phyloP scores from a whole-genome alignment of 2,113 vertebrate species.

The Phoxinus phoxinus region DNA sequence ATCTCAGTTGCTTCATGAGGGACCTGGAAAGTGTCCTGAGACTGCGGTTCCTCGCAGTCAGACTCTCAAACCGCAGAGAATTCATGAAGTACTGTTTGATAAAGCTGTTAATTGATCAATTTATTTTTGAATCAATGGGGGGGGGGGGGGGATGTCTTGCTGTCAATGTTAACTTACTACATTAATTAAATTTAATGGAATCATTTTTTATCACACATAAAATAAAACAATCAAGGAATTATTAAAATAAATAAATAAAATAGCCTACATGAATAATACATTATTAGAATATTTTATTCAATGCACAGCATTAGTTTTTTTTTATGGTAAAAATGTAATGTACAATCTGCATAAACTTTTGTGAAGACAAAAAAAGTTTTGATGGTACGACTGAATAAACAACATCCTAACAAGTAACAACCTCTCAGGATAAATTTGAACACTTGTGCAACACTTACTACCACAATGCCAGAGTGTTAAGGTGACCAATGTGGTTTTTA shows the following conservation, averaged over 20 bases:
- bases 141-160: too few relatives aligned
- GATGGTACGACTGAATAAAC: background rate
- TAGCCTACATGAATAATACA: background rate
- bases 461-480: background rate
- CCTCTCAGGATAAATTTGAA: background rate
- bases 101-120: background rate
- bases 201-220: too few relatives aligned
- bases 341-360: background rate
- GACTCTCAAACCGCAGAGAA: background rate
- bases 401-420: background rate
- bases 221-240: background rate
- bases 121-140: background rate
- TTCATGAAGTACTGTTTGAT: background rate
- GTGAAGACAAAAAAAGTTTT: background rate
- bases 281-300: background rate
- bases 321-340: background rate
- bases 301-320: background rate
- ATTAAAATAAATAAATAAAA: background rate
- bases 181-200: too few relatives aligned
- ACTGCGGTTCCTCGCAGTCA: conserved; percentile 11
- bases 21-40: conserved; percentile 68
- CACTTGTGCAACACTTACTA: background rate
- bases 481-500: background rate
- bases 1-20: conserved; percentile 64
- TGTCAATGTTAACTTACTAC: too few relatives aligned